Conservation (phyloP, 64 coral and sea anemone species). For the Hydrozoanthus tunicans region DNA sequence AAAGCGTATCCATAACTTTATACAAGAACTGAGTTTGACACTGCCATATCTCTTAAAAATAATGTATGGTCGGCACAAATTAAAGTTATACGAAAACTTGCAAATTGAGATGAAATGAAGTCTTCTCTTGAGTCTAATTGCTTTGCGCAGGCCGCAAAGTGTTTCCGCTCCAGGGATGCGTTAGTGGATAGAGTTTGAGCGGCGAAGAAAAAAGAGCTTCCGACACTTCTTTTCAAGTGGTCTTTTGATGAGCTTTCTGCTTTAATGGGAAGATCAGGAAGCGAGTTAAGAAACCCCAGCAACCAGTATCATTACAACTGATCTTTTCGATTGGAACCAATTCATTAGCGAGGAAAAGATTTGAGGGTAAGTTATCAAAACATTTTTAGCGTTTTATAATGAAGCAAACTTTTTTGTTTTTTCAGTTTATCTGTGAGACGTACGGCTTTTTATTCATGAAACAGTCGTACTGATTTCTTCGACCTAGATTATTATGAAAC, state of each 20-base stretch:
- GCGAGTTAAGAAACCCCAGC: neutral
- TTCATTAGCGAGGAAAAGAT: neutral
- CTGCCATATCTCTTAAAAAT: too few species aligned
- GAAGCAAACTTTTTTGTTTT: neutral
- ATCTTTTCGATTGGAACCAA: neutral
- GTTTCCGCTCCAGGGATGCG: neutral
- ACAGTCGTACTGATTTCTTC: neutral
- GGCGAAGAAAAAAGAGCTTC: neutral
- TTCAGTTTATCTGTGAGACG: neutral
- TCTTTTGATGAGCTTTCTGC: neutral
- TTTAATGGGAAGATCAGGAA: neutral
- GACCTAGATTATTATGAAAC: neutral
- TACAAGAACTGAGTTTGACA: too few species aligned
- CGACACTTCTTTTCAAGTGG: neutral
- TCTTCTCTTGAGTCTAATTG: neutral
- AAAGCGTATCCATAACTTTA: too few species aligned
- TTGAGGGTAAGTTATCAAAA: neutral
- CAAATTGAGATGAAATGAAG: too few species aligned
- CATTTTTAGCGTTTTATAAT: neutral
- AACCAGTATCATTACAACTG: neutral
- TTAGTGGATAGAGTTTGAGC: neutral
- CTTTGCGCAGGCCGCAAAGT: neutral
- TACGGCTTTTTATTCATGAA: neutral
- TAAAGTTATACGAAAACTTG: too few species aligned
- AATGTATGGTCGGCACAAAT: too few species aligned